Conservation (phyloP, 2,888 invertebrate genomes). For the Lathronympha strigana region DNA sequence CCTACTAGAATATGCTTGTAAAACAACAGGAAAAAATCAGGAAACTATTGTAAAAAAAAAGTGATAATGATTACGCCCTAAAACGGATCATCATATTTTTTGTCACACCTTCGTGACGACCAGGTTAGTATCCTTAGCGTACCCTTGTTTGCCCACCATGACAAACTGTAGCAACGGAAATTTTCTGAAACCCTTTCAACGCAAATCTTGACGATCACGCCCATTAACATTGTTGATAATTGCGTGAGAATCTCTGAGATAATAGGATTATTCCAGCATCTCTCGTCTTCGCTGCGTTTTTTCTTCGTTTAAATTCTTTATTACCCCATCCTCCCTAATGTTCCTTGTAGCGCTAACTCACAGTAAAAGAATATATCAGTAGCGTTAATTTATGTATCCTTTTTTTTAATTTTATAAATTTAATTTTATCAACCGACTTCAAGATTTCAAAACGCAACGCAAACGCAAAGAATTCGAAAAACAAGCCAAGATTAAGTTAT, state of each 20-base stretch:
- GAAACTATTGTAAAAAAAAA: too few species aligned
- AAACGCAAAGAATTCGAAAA: too few species aligned
- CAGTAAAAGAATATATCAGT: conserved; percentile 15
- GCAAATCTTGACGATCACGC: conserved; percentile 31
- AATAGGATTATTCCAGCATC: conserved; percentile 37
- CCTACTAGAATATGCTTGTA: too few species aligned
- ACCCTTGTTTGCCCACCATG: background rate
- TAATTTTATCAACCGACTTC: too few species aligned
- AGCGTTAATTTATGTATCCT: background rate
- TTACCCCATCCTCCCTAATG: conserved; percentile 50
- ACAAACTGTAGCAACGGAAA: background rate
- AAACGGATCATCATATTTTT: too few species aligned
- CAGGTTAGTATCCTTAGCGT: too few species aligned
- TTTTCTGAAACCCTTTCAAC: background rate
- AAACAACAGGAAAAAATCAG: too few species aligned
- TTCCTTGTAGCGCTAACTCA: conserved; percentile 43
- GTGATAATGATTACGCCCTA: too few species aligned
- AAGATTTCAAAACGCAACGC: too few species aligned
- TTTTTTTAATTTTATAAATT: background rate
- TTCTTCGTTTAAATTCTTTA: conserved; percentile 53
- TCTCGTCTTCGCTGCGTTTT: conserved; percentile 40
- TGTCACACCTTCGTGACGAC: too few species aligned
- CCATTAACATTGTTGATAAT: conserved; percentile 39
- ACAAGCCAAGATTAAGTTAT: too few species aligned
- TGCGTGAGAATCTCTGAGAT: conserved; percentile 36